Evolutionary conservation across 2,113 vertebrate species (phyloP), one percentile per base, ranked within the genome.

Genomic region (Mustelus asterias): DNA sequence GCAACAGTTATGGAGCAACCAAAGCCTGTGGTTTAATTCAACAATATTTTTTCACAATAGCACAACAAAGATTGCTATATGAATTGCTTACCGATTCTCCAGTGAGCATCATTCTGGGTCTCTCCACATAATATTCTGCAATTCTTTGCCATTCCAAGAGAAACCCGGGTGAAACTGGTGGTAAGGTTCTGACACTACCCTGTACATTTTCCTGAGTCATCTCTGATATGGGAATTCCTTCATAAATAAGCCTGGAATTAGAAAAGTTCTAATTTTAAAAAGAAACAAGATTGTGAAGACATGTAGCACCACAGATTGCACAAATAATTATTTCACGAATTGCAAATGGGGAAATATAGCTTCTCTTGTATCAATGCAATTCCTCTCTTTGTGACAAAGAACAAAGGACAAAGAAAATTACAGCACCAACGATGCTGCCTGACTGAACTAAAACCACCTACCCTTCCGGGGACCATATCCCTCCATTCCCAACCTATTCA

Each of bases 41-140:
- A 95, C 4, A 54, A 8, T 48, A 76, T 33, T 8, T 72, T 72
- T 76, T 95, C 69, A 72, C 16, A 41, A 95, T 24, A 48, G 41
- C 33, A 54, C 24, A 48, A 29, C 33, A 60, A 95, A 29, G 20
- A 41, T 83, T 86, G 10, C 5, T 63, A 33, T 20, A 37, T 92
- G 29, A 94, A 69, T 83, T 95, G 85, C 97, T 97, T 98, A 98
- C 98, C 96, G 97, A 96, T 90, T 97, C 96, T 96, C 97, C 98
- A 37, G 96, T 95, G 63, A 98, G 96, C 78, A 97, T 86, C 86
- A 98, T 96, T 78, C 96, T 88, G 86, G 97, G 96, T n/a, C 96
- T 96, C 76, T 97, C 96, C 96, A 96, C 96, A 90, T 76, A 96
- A 96, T 96, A 96, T 78, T 96, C 96, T 94, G 95, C 96, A 96